phyloP scores from a whole-genome alignment of 2,888 invertebrate species.

The Sympetrum striolatum region DNA sequence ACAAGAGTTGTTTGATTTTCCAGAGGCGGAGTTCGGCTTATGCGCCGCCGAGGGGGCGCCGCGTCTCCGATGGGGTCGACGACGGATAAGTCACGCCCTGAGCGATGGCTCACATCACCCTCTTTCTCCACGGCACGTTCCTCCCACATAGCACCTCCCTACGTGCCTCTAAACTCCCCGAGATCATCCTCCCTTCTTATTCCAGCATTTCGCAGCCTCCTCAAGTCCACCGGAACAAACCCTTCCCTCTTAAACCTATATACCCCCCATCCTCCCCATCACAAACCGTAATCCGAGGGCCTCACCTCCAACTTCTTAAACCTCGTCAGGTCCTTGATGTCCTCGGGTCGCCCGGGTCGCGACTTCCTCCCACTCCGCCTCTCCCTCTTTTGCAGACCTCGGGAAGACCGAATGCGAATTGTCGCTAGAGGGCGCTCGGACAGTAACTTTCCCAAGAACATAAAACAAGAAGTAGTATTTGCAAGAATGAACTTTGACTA shows the following conservation, averaged over 20 bases:
- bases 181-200: conserved; percentile 21
- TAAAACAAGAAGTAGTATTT: too few relatives aligned
- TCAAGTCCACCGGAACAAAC: conserved; percentile 30
- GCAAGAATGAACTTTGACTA: too few relatives aligned
- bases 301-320: conserved; percentile 43
- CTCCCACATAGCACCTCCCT: not conserved
- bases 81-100: conserved; percentile 41
- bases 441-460: not conserved
- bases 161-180: not conserved
- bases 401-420: not conserved
- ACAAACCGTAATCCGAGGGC: conserved; percentile 30
- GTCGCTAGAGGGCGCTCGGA: not conserved
- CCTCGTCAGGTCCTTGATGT: conserved; percentile 39
- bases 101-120: conserved; percentile 37
- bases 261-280: not conserved
- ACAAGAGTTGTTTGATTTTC: conserved; percentile 35
- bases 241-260: conserved; percentile 30
- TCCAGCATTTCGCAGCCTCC: conserved; percentile 36
- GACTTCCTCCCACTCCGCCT: not conserved
- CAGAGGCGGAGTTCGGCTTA: not conserved
- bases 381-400: not conserved
- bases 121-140: conserved; percentile 21
- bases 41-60: conserved; percentile 39
- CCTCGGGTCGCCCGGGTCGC: conserved; percentile 10
- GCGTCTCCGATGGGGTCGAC: conserved; percentile 35